phyloP scores from a whole-genome alignment of 2,797 vertebrate genomes.

The Coracias cyanogaster region DNA sequence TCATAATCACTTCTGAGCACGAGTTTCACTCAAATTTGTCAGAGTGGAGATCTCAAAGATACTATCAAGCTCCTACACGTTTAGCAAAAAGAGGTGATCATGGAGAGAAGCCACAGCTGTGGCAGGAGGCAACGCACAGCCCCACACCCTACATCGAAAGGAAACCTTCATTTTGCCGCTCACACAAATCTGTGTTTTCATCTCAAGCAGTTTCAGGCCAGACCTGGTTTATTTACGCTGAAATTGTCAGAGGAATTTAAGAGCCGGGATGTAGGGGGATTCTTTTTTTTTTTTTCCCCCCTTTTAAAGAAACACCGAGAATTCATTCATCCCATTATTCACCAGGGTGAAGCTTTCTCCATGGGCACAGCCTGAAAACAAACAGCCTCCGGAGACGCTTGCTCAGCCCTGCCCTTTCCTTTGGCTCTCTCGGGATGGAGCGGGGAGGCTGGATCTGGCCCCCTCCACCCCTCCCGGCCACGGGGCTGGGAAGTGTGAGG shows the following conservation, averaged over 20 bases:
- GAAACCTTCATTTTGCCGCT: not conserved
- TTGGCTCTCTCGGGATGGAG: not conserved
- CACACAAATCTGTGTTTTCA: not conserved
- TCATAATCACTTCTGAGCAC: not conserved
- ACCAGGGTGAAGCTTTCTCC: not conserved
- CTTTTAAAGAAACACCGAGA: not conserved
- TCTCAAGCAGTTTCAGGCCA: not conserved
- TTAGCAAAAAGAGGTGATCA: not conserved
- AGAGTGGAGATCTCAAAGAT: not conserved
- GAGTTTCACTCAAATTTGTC: not conserved
- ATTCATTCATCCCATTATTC: not conserved
- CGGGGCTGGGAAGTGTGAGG: not conserved
- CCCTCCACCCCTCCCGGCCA: not conserved
- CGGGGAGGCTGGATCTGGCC: not conserved
- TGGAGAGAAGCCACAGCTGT: not conserved
- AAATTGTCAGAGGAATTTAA: not conserved
- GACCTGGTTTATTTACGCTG: not conserved
- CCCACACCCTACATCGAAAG: not conserved
- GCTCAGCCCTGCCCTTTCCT: constrained; percentile 22
- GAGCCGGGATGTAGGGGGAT: not conserved
- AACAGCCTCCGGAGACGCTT: not conserved
- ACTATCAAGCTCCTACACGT: not conserved
- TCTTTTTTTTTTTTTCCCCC: too few species aligned
- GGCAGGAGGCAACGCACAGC: not conserved
- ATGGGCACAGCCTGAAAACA: not conserved